Evolutionary conservation across 2,888 invertebrate genomes (phyloP).

Genomic region (Ormyrus thymus): DNA sequence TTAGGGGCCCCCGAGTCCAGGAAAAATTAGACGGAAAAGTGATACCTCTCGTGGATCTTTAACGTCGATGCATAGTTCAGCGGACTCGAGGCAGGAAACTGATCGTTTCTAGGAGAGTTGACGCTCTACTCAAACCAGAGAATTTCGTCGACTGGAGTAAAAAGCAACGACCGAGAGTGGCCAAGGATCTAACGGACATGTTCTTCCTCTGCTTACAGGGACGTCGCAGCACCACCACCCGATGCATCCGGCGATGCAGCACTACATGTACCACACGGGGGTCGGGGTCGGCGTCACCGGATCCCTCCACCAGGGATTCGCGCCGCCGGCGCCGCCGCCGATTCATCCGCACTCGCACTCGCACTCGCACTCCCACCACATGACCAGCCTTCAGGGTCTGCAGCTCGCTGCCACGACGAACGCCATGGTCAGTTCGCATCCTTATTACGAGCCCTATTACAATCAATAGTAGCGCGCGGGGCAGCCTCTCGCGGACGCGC

Average conservation of each 20-base stretch:
- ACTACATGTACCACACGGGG: constrained; percentile 75
- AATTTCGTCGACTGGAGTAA: too few species aligned
- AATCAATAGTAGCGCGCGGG: too few species aligned
- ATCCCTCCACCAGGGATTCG: constrained; percentile 73
- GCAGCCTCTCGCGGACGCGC: too few species aligned
- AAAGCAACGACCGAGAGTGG: too few species aligned
- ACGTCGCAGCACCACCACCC: constrained; percentile 74
- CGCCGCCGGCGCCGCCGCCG: constrained; percentile 74
- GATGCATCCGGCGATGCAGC: constrained; percentile 75
- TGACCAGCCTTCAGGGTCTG: constrained; percentile 76
- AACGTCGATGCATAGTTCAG: too few species aligned
- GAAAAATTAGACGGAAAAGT: background rate
- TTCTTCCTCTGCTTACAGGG: constrained; percentile 62
- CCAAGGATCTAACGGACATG: too few species aligned
- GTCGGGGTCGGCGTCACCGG: constrained; percentile 68
- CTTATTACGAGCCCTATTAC: too few species aligned
- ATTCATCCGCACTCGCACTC: constrained; percentile 74
- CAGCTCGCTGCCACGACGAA: constrained; percentile 79
- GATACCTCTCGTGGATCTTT: background rate
- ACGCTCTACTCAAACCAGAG: too few species aligned
- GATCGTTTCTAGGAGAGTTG: too few species aligned
- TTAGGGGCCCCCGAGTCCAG: background rate
- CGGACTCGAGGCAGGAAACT: too few species aligned
- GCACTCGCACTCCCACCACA: constrained; percentile 77
- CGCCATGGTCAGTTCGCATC: constrained; percentile 78